Conservation (phyloP, 2,888 invertebrate genomes). For the Chalcis sispes region DNA sequence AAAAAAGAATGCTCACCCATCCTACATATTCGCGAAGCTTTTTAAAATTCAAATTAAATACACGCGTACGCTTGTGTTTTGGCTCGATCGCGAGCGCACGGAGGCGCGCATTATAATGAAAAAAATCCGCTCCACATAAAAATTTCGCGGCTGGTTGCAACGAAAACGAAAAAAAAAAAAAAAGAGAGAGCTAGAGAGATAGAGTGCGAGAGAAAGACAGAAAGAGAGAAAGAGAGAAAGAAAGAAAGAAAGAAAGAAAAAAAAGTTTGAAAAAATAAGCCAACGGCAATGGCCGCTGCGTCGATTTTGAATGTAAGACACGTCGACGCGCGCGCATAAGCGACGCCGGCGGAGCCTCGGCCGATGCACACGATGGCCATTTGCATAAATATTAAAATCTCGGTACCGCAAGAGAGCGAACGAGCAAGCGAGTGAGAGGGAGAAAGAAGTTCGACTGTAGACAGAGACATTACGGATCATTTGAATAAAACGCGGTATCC, state of each 20-base stretch:
- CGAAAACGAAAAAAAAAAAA: neutral
- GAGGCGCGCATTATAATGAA: neutral
- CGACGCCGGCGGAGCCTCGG: neutral
- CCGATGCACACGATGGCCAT: neutral
- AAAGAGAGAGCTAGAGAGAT: neutral
- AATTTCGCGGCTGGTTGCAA: neutral
- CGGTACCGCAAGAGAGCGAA: neutral
- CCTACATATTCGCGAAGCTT: neutral
- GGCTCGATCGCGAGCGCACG: neutral
- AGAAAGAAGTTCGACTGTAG: neutral
- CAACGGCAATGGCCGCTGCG: constrained; percentile 61
- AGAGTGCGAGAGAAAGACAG: neutral
- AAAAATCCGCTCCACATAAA: neutral
- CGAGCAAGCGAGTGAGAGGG: too few species aligned
- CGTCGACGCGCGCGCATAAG: neutral
- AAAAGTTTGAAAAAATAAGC: constrained; percentile 3
- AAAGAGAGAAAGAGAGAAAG: neutral
- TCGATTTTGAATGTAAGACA: neutral
- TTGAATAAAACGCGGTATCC: neutral
- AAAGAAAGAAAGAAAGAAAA: neutral
- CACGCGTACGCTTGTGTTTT: neutral
- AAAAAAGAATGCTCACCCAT: too few species aligned
- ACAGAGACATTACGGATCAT: neutral
- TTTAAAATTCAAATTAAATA: neutral
- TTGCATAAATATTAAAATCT: constrained; percentile 8